These are phyloP conservation scores for Bathynomus jamesi DNA, from an alignment of 1,140 invertebrate genomes.

Conservation along the genomic window DNA sequence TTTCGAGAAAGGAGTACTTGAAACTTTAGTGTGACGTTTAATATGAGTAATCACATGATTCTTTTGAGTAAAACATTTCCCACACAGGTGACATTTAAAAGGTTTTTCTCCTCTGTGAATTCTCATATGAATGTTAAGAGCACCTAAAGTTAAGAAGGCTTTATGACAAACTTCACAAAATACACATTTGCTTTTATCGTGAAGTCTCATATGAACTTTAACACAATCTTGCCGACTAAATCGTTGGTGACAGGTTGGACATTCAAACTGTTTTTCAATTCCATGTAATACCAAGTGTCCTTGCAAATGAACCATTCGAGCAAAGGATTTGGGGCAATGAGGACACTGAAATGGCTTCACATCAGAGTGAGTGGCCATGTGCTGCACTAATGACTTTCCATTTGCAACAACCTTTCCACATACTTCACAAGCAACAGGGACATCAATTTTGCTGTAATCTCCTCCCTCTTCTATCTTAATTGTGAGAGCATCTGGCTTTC, in stretches of 20 bases:
- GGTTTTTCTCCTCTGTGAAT: constrained; percentile 37
- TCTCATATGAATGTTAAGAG: constrained; percentile 34
- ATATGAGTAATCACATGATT: constrained; percentile 37
- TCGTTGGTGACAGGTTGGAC: constrained; percentile 33
- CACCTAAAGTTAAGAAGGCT: constrained; percentile 33
- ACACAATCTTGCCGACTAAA: constrained; percentile 36
- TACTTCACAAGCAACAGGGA: constrained; percentile 30
- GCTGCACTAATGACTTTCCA: constrained; percentile 34
- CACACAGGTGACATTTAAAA: constrained; percentile 36
- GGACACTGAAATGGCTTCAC: constrained; percentile 35
- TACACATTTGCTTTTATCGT: constrained; percentile 36
- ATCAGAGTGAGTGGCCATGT: constrained; percentile 35
- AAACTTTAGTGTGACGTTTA: constrained; percentile 34
- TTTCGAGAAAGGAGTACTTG: constrained; percentile 31
- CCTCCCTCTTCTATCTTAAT: constrained; percentile 11
- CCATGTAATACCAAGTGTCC: constrained; percentile 33
- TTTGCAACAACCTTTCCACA: constrained; percentile 34
- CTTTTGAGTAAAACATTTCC: constrained; percentile 35
- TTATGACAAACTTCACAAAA: constrained; percentile 37
- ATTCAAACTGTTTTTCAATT: constrained; percentile 37
- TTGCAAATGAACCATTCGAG: constrained; percentile 34
- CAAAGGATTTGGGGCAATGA: constrained; percentile 35
- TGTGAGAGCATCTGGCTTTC: constrained; percentile 14
- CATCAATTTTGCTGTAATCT: constrained; percentile 17
- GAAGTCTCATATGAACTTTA: constrained; percentile 36